A percentile compares a stretch with the other conserved stretches of the same genome.
Evolutionary conservation across 2,797 vertebrate species (phyloP).

Genomic region (Hemibagrus guttatus): DNA sequence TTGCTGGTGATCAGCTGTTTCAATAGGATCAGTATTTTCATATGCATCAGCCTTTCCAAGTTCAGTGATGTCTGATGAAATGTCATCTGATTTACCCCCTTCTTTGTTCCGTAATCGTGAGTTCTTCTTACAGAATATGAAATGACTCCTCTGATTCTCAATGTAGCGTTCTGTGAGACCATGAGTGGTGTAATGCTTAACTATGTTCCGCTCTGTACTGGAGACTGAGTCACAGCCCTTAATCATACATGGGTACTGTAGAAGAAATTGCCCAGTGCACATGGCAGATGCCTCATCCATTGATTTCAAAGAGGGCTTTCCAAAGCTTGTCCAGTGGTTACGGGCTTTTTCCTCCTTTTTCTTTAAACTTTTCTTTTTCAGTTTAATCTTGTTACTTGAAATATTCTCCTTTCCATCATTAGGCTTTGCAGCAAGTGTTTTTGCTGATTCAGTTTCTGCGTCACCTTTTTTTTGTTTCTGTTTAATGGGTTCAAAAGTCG

Average conservation of each 20-base stretch:
- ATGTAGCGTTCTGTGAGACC: constrained; percentile 92
- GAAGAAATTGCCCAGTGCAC: constrained; percentile 85
- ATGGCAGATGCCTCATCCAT: constrained; percentile 88
- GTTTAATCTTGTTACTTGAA: constrained; percentile 72
- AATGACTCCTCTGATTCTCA: constrained; percentile 88
- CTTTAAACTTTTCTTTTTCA: constrained; percentile 75
- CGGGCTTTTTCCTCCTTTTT: constrained; percentile 75
- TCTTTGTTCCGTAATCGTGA: constrained; percentile 76
- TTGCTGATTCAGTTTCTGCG: constrained; percentile 52
- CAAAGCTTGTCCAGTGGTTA: constrained; percentile 82
- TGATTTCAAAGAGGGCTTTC: constrained; percentile 88
- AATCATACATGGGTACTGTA: constrained; percentile 98
- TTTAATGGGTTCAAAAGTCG: constrained; percentile 79
- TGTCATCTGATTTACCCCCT: constrained; percentile 67
- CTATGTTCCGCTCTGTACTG: constrained; percentile 89
- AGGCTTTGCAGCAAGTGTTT: constrained; percentile 66
- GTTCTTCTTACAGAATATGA: constrained; percentile 90
- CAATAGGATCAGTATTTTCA: constrained; percentile 2
- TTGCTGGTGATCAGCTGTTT: not conserved
- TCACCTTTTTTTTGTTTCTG: constrained; percentile 63
- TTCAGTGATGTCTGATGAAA: constrained; percentile 62
- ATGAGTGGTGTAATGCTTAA: constrained; percentile 95
- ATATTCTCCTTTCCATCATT: constrained; percentile 82
- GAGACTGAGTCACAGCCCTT: constrained; percentile 92
- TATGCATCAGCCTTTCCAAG: constrained; percentile 63